Evolutionary conservation across 2,797 vertebrate genomes (phyloP), one percentile per base, ranked within the genome.

Genomic region (Alca torda): DNA sequence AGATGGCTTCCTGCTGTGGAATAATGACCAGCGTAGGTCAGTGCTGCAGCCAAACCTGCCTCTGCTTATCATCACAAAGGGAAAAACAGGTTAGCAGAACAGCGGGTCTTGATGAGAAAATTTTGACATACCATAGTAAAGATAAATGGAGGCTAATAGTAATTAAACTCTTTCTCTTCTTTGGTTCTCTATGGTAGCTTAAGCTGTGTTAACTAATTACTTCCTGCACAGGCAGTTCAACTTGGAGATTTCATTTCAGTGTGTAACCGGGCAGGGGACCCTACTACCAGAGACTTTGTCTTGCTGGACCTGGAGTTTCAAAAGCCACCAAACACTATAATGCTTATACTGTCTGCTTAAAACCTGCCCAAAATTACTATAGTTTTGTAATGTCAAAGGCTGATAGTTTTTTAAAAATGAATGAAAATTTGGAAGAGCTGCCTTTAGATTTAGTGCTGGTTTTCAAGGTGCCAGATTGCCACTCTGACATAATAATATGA

Each of bases 261-360:
- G 25, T 80, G 87, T 88, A 97, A 98, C 63, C 91, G 98, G 91
- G 98, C 98, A 82, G 96, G 98, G 96, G 96, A 95, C 28, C 97
- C 97, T 97, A 98, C 98, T 93, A 98, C 98, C 76, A 95, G 95
- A 20, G 98, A 98, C 16, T 98, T 98, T 86, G 35, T 87, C 72
- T 97, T 98, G 91, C 87, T 98, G 90, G 98, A 98, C 53, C 93
- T 98, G 56, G 97, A 98, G 91, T 98, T 98, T 94, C 98, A 97
- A 70, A 98, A 98, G 84, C 95, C 5, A 8, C 19, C 13, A 79
- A 20, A 28, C 45, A 21, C 23, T 20, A 16, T 37, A 60, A 73
- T 35, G 35, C 4, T 53, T 82, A 63, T 28, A 46, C 16, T 41
- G 8, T 26, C 18, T 73, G 25, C 15, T 56, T 46, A 76, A 56